These are phyloP conservation scores for Syrphus vitripennis DNA, from an alignment of 2,888 invertebrate species.

Conservation along the genomic window DNA sequence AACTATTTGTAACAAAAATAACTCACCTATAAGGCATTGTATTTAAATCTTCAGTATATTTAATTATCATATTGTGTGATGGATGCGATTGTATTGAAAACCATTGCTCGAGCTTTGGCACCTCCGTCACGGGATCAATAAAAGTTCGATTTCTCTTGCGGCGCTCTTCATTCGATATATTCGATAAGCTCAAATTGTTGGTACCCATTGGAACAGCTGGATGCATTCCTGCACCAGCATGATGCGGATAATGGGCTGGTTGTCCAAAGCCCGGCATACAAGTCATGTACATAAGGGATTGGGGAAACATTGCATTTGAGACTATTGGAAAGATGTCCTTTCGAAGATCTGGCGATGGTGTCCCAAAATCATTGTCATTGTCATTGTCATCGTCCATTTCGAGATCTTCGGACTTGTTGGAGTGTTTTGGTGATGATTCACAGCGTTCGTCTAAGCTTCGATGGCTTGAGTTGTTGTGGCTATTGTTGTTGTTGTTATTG, in stretches of 20 bases:
- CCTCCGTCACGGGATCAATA: slow-evolving; percentile 99
- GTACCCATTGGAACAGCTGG: slow-evolving; percentile 81
- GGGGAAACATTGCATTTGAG: slow-evolving; percentile 93
- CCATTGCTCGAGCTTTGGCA: slow-evolving; percentile 96
- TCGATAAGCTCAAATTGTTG: slow-evolving; percentile 84
- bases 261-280: slow-evolving; percentile 88
- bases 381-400: slow-evolving; percentile 76
- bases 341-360: slow-evolving; percentile 80
- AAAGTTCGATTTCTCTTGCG: slow-evolving; percentile 98
- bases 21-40: slow-evolving; percentile 91
- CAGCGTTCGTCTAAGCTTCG: slow-evolving; percentile 80
- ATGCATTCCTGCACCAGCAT: slow-evolving; percentile 79
- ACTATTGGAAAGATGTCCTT: slow-evolving; percentile 90
- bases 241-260: slow-evolving; percentile 79
- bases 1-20: too few species aligned
- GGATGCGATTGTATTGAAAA: slow-evolving; percentile 99
- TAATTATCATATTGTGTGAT: slow-evolving; percentile 97
- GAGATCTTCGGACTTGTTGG: slow-evolving; percentile 76
- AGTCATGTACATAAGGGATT: slow-evolving; percentile 95
- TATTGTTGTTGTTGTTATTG: slow-evolving; percentile 72
- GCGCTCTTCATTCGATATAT: slow-evolving; percentile 90
- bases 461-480: slow-evolving; percentile 72
- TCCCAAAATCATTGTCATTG: slow-evolving; percentile 79
- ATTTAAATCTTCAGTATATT: slow-evolving; percentile 98
- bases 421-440: slow-evolving; percentile 73